phyloP scores from a whole-genome alignment of 1,140 invertebrate species.

The Pteromalus puparum region DNA sequence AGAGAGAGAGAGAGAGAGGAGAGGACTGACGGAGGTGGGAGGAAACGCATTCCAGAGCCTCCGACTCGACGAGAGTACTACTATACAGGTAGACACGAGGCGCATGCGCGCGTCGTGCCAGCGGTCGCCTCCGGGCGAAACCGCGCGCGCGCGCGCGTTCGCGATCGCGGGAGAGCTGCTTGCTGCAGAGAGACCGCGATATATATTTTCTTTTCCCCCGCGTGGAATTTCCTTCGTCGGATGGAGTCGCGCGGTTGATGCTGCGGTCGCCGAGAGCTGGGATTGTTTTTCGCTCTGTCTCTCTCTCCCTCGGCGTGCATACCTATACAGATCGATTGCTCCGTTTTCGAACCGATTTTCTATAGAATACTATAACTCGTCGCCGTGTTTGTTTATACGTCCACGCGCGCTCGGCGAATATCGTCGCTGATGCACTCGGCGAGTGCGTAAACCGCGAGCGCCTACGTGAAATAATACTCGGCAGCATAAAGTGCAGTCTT shows the following conservation, averaged over 20 bases:
- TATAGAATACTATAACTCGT: no score
- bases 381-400: no score
- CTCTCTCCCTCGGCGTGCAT: not conserved
- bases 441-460: no score
- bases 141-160: not conserved
- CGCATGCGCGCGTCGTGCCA: conserved; percentile 35
- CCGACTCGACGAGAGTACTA: conserved; percentile 32
- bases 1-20: conserved; percentile 17
- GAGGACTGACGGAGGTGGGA: conserved; percentile 48
- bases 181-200: not conserved
- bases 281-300: not conserved
- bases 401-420: no score
- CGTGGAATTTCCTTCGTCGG: not conserved
- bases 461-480: no score
- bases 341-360: not conserved
- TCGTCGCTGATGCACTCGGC: no score
- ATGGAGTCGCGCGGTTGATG: not conserved
- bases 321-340: not conserved
- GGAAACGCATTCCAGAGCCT: conserved; percentile 67
- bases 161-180: not conserved
- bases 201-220: not conserved
- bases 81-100: conserved; percentile 58
- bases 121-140: conserved; percentile 19
- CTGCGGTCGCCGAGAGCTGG: not conserved
- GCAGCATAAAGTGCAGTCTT: not conserved